Evolutionary conservation across 2,888 invertebrate species (phyloP).

Genomic region (Pelosia muscerda): DNA sequence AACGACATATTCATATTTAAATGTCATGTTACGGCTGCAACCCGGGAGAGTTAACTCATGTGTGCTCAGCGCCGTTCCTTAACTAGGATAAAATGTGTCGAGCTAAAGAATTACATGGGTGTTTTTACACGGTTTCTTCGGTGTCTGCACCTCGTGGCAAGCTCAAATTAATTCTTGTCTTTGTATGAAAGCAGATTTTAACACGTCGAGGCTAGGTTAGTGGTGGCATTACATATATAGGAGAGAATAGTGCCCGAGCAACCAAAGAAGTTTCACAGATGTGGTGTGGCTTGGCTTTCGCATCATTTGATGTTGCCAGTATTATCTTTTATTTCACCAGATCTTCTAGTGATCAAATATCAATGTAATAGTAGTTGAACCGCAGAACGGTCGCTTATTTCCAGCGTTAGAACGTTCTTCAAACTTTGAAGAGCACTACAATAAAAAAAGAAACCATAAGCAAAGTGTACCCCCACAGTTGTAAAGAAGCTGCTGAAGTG

Average conservation of each 20-base stretch:
- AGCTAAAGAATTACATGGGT: slow-evolving; percentile 45
- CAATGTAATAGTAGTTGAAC: too few relatives aligned
- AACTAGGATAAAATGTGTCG: slow-evolving; percentile 54
- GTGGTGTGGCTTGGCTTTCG: too few relatives aligned
- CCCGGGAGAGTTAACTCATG: slow-evolving; percentile 67
- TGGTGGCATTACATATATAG: background rate
- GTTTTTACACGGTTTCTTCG: slow-evolving; percentile 45
- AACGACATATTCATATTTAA: slow-evolving; percentile 84
- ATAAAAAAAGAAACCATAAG: too few relatives aligned
- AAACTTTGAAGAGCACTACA: too few relatives aligned
- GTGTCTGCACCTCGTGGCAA: slow-evolving; percentile 29
- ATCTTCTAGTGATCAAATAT: too few relatives aligned
- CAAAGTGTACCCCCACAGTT: too few relatives aligned
- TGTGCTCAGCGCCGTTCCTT: slow-evolving; percentile 53
- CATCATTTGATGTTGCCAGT: too few relatives aligned
- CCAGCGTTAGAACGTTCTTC: too few relatives aligned
- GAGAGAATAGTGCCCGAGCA: background rate
- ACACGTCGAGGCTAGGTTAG: slow-evolving; percentile 13
- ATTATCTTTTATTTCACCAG: too few relatives aligned
- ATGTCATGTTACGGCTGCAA: slow-evolving; percentile 73
- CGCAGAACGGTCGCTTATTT: too few relatives aligned
- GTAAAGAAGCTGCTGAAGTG: too few relatives aligned
- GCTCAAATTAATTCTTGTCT: slow-evolving; percentile 45
- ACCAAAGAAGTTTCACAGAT: too few relatives aligned
- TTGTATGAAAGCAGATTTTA: slow-evolving; percentile 43